Evolutionary conservation across 2,888 invertebrate genomes (phyloP).

Genomic region (Chrysolina americana): DNA sequence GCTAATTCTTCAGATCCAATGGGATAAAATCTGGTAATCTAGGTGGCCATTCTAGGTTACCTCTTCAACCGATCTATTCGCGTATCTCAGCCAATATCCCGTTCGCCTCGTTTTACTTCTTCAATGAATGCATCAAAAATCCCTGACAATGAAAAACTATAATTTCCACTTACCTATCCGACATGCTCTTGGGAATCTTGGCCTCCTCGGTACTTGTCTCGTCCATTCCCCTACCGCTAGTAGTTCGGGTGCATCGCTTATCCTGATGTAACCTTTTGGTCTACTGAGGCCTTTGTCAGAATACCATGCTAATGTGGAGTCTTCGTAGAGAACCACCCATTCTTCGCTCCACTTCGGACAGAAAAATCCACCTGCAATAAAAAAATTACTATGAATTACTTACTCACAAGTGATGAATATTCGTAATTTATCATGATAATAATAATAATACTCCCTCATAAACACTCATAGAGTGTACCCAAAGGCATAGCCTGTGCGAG

Average conservation of each 20-base stretch:
- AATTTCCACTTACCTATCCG: slow-evolving; percentile 68
- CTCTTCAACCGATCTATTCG: too few species aligned
- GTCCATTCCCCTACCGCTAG: slow-evolving; percentile 87
- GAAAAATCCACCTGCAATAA: slow-evolving; percentile 80
- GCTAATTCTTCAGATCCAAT: too few species aligned
- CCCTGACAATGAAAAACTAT: background rate
- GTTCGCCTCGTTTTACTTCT: too few species aligned
- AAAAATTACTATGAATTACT: background rate
- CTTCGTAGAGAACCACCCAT: slow-evolving; percentile 88
- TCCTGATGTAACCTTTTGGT: slow-evolving; percentile 72
- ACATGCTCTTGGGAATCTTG: slow-evolving; percentile 79
- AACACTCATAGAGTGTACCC: too few species aligned
- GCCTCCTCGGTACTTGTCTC: slow-evolving; percentile 82
- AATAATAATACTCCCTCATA: too few species aligned
- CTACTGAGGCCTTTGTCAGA: slow-evolving; percentile 75
- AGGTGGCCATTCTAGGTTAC: too few species aligned
- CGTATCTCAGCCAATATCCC: too few species aligned
- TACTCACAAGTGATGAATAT: too few species aligned
- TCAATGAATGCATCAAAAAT: too few species aligned
- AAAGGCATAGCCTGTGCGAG: too few species aligned
- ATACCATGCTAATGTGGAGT: slow-evolving; percentile 91
- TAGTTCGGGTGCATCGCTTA: slow-evolving; percentile 87
- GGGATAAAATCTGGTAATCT: too few species aligned
- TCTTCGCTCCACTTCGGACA: slow-evolving; percentile 89
- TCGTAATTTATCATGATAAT: too few species aligned